Percentiles rank a stretch among this genome's conserved stretches.
Evolutionary conservation across 2,797 vertebrate genomes (phyloP).

Genomic region (Threskiornis aethiopicus): DNA sequence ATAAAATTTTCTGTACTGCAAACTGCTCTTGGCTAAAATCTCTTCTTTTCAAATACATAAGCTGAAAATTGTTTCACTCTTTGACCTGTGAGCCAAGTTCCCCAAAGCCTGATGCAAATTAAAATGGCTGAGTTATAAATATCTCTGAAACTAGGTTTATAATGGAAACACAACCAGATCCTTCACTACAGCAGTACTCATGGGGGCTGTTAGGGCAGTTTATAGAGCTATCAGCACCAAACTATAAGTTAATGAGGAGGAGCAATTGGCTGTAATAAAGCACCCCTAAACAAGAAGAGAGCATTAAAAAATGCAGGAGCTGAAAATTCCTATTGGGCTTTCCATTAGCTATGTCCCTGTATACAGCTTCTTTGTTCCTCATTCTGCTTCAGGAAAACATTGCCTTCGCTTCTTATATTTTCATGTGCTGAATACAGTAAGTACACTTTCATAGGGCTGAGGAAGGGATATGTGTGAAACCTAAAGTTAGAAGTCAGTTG

Average conservation of each 20-base stretch:
- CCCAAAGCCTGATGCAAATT: constrained; percentile 70
- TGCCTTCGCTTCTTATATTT: background rate
- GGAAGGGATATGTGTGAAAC: background rate
- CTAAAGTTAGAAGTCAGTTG: constrained; percentile 25
- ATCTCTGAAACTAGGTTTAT: constrained; percentile 46
- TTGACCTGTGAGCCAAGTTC: constrained; percentile 61
- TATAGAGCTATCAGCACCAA: constrained; percentile 25
- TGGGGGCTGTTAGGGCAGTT: constrained; percentile 54
- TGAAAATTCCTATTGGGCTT: background rate
- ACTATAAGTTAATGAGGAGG: constrained; percentile 41
- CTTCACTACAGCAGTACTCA: constrained; percentile 21
- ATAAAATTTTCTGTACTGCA: constrained; percentile 13
- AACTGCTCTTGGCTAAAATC: constrained; percentile 35
- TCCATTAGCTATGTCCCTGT: constrained; percentile 8
- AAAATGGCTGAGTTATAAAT: constrained; percentile 66
- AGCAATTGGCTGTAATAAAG: constrained; percentile 47
- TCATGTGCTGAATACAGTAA: background rate
- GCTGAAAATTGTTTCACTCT: constrained; percentile 46
- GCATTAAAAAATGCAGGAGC: constrained; percentile 29
- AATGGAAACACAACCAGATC: constrained; percentile 53
- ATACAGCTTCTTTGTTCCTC: background rate
- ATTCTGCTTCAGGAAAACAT: constrained; percentile 35
- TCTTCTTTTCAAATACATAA: constrained; percentile 35
- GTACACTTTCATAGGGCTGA: background rate
- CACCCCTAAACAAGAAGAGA: constrained; percentile 27